These are phyloP conservation scores for Ormyrus nitidulus DNA, from an alignment of 2,888 invertebrate genomes.

Conservation along the genomic window DNA sequence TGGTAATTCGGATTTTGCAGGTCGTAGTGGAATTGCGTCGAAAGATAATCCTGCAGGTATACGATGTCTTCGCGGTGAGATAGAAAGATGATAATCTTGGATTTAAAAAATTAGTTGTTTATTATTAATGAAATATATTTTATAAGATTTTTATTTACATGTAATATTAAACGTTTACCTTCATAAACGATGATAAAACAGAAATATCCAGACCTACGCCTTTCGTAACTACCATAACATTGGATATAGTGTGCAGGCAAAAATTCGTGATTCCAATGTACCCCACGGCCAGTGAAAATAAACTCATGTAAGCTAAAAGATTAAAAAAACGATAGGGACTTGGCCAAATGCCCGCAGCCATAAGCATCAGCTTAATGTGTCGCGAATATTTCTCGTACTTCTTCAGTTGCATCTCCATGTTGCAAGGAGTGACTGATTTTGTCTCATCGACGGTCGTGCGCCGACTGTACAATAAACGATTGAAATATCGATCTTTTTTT, in stretches of 20 bases:
- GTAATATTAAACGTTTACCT: neutral
- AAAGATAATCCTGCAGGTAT: neutral
- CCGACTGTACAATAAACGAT: no score
- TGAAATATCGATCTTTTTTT: no score
- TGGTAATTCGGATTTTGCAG: neutral
- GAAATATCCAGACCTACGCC: neutral
- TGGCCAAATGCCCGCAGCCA: slow-evolving; percentile 11
- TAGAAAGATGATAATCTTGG: no score
- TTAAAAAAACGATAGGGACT: slow-evolving; percentile 47
- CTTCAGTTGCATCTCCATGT: slow-evolving; percentile 7
- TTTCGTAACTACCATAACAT: slow-evolving; percentile 4
- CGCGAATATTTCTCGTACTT: slow-evolving; percentile 5
- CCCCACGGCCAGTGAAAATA: no score
- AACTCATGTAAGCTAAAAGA: no score
- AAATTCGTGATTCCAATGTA: no score
- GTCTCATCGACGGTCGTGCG: no score
- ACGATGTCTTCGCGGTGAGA: slow-evolving; percentile 13
- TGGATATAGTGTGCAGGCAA: neutral
- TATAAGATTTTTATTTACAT: no score
- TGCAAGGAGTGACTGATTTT: no score
- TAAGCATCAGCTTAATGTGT: neutral
- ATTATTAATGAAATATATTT: no score
- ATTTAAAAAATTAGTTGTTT: no score
- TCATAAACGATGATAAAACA: neutral
- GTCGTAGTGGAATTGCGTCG: neutral